These are phyloP conservation scores for Festucalex cinctus DNA, from an alignment of 2,113 vertebrate species.

Conservation along the genomic window DNA sequence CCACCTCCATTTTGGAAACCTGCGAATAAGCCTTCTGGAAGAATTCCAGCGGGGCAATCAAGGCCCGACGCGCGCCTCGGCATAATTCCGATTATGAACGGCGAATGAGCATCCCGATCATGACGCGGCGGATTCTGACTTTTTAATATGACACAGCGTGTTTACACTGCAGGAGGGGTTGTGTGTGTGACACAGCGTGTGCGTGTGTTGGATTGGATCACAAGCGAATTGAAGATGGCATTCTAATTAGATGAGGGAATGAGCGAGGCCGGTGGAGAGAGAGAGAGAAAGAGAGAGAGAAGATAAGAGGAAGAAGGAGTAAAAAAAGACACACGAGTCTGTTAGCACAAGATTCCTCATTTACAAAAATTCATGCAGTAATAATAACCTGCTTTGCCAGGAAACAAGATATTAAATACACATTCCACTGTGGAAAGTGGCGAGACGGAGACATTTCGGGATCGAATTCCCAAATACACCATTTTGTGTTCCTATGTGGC, in stretches of 20 bases:
- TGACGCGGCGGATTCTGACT: conserved; percentile 57
- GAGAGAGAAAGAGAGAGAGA: background rate
- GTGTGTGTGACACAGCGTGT: background rate
- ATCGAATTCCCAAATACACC: background rate
- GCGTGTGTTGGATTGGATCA: conserved; percentile 12
- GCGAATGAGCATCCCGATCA: conserved; percentile 51
- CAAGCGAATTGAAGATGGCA: conserved; percentile 15
- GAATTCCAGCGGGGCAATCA: conserved; percentile 21
- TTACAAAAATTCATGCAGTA: conserved; percentile 1
- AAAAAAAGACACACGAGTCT: background rate
- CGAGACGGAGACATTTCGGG: background rate
- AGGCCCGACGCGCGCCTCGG: conserved; percentile 6
- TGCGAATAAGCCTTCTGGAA: conserved; percentile 4
- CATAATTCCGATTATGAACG: conserved; percentile 20
- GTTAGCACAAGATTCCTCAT: background rate
- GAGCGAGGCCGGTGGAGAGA: background rate
- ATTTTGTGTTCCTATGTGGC: conserved; percentile 1
- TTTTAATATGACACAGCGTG: conserved; percentile 58
- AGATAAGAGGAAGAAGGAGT: background rate
- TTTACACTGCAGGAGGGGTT: conserved; percentile 57
- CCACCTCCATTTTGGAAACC: conserved; percentile 16
- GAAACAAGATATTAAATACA: background rate
- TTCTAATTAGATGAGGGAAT: conserved; percentile 2
- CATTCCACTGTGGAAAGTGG: background rate
- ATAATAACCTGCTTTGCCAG: background rate